Evolutionary conservation across 1,140 invertebrate genomes (phyloP), one percentile per base, ranked within the genome.

Genomic region (Planococcus citri): DNA sequence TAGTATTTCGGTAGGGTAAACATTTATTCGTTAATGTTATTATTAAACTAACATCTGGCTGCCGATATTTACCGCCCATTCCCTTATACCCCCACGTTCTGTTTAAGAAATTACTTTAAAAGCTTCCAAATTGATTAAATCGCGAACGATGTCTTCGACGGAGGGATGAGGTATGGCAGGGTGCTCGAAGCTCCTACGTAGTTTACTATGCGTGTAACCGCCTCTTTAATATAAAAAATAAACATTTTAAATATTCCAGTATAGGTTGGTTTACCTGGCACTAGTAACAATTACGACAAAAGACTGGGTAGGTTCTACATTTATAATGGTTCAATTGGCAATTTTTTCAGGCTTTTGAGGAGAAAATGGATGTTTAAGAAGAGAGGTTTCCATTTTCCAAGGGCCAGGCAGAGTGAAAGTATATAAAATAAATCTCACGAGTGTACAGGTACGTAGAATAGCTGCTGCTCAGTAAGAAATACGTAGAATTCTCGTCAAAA

Each of bases 111-210:
- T 64, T 64, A 64, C 60, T 64, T 64, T 64, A 64, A 64, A 64
- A 64, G 60, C 60, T 64, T 25, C 60, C 60, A 64, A 64, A 64
- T 64, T 64, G 60, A 64, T 64, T 64, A 64, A 64, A 64, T 64
- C 20, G 20, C 24, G 24, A 3, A 10, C 12, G 60, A 2, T 9
- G 41, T 6, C 3, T 51, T 3, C 41, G 41, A 51, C 41, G 6
- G n/a, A 17, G 33, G 33, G 33, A 6, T 37, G 14, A 6, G 33
- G 33, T 37, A 6, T 6, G 14, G 6, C 14, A 37, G 33, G n/a
- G n/a, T n/a, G n/a, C n/a, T n/a, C n/a, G n/a, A n/a, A n/a, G n/a
- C 29, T 33, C 29, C 29, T 33, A 33, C 29, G 29, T 33, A n/a
- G n/a, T 33, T 33, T 33, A 6, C 29, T 3, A 4, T 3, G 51